These are phyloP conservation scores for Thelaira solivaga DNA, from an alignment of 2,888 invertebrate species.

Conservation along the genomic window DNA sequence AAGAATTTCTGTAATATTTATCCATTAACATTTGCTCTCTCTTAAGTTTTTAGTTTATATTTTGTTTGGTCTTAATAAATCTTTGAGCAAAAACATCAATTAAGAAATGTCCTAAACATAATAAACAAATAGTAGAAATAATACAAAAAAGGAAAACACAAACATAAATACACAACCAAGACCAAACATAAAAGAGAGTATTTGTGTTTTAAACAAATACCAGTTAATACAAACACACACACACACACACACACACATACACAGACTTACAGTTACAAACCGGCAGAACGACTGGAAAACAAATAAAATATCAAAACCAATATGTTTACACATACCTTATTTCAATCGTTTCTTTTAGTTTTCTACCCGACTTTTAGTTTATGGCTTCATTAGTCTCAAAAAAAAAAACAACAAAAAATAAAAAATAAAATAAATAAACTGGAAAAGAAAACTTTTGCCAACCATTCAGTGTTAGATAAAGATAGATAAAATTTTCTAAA, in stretches of 20 bases:
- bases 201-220: neutral
- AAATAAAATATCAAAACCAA: conserved; percentile 49
- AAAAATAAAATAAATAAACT: conserved; percentile 37
- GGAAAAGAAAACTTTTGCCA: conserved; percentile 22
- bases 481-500: conserved; percentile 23
- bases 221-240: conserved; percentile 1
- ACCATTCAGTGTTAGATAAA: conserved; percentile 3
- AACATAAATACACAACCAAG: conserved; percentile 30
- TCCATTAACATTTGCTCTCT: conserved; percentile 37
- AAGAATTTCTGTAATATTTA: conserved; percentile 20
- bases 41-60: neutral
- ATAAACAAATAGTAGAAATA: conserved; percentile 42
- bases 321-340: conserved; percentile 29
- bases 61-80: conserved; percentile 44
- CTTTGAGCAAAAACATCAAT: conserved; percentile 59
- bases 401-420: conserved; percentile 15
- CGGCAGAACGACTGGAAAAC: conserved; percentile 35
- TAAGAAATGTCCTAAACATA: conserved; percentile 61
- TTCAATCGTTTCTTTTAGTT: conserved; percentile 9
- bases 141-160: neutral
- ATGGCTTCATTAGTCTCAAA: conserved; percentile 57
- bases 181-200: neutral
- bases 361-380: conserved; percentile 29
- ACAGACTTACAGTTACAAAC: neutral
- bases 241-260: neutral